Base-by-base conservation (phyloP, 1,140 invertebrate species). In the Alviniconcha marisindica region DNA sequence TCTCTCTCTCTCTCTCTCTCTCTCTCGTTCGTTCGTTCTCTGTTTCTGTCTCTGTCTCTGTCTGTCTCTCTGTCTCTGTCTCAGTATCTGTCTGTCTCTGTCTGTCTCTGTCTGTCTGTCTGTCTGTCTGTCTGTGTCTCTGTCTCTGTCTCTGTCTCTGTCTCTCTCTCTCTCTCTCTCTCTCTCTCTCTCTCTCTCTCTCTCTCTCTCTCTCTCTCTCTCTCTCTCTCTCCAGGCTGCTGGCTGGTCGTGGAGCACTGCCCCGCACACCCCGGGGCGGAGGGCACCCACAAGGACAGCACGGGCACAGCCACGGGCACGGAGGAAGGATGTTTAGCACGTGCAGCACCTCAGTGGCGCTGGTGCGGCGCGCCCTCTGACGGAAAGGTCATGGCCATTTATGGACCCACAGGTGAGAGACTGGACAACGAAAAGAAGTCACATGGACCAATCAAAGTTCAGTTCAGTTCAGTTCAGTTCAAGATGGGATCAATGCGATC, bases 211-310 rank as follows among this genome's bases (percentile, higher is more conserved):
- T 5, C 24, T 21, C 21, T 54, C 31, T 18, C 7, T 10, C 12
- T 63, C 21, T 24, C 5, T 24, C 0, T 63, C 38, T 77, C 18
- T 31, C 14, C 44, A 88, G 87, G 87, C 44, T 88, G 87, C 60
- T 88, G 87, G 87, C 51, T 88, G 18, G 80, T 84, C 5, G 74
- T 85, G 0, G 69, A 82, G 15, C 77, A 82, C 40, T 88, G 87
- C 60, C 76, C 74, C 2, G 21, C 36, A 21, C 82, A 85, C 60
- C 74, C 85, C 36, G 24, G 18, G 10, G 51, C 51, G 12, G 44
- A 60, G 14, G 74, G 74, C 18, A 88, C 83, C 15, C 69, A 81
- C 78, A 51, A 84, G 48, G 87, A 88, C 60, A 82, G 40, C 80
- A 82, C 60, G 69, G 74, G 18, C 76, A 84, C 24, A 44, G 84